Evolutionary conservation across 2,888 invertebrate species (phyloP).

Genomic region (Nomada ruficornis): DNA sequence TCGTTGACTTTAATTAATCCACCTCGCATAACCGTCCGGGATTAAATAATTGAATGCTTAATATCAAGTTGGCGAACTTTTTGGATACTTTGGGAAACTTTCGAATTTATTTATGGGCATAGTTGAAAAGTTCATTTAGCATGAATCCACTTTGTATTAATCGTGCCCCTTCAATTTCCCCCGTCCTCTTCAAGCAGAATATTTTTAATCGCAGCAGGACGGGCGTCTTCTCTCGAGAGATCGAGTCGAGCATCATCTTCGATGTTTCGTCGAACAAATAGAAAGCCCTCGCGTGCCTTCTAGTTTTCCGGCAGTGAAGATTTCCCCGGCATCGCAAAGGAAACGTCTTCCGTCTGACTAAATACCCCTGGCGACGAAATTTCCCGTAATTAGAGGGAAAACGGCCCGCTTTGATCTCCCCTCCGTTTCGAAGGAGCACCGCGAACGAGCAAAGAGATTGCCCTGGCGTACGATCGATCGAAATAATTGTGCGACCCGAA

Average conservation of each 20-base stretch:
- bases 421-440: conserved; percentile 32
- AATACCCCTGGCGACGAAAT: conserved; percentile 56
- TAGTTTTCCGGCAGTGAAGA: conserved; percentile 12
- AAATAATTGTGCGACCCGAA: conserved; percentile 45
- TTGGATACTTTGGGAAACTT: neutral
- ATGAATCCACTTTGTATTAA: neutral
- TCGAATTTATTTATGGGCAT: neutral
- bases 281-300: conserved; percentile 10
- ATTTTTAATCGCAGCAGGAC: too few species aligned
- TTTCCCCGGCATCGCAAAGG: conserved; percentile 27
- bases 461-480: conserved; percentile 45
- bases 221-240: neutral
- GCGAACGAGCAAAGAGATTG: conserved; percentile 47
- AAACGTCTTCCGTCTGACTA: conserved; percentile 47
- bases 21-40: neutral
- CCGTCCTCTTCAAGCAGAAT: too few species aligned
- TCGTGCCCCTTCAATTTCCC: too few species aligned
- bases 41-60: conserved; percentile 37
- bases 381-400: conserved; percentile 64
- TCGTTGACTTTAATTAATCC: conserved; percentile 51
- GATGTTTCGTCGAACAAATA: conserved; percentile 18
- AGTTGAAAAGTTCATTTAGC: neutral
- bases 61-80: conserved; percentile 22
- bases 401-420: conserved; percentile 58
- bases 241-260: conserved; percentile 3